Conservation (phyloP, 2,888 invertebrate species). For the Nomada hirtipes region DNA sequence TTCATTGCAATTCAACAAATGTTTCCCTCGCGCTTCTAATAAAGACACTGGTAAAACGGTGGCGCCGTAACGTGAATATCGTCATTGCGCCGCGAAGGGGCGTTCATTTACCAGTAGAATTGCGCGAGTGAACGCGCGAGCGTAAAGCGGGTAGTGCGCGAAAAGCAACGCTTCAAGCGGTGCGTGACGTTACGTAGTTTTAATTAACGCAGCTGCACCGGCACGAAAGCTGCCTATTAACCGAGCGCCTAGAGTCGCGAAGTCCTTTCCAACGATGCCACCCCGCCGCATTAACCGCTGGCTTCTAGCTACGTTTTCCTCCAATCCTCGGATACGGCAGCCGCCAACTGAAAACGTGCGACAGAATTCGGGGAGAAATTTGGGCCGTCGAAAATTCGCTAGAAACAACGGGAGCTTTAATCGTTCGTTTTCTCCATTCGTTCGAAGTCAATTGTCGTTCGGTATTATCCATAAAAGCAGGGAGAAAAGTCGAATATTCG, state of each 20-base stretch:
- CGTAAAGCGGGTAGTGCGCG: slow-evolving; percentile 38
- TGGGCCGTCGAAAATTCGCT: slow-evolving; percentile 7
- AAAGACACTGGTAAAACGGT: slow-evolving; percentile 29
- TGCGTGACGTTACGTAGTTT: slow-evolving; percentile 75
- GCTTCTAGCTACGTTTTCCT: slow-evolving; percentile 27
- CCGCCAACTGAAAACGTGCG: neutral
- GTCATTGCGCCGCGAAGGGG: slow-evolving; percentile 21
- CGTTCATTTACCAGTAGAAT: slow-evolving; percentile 29
- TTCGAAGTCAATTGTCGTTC: slow-evolving; percentile 27
- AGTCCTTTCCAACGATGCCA: slow-evolving; percentile 38
- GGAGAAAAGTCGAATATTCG: no score
- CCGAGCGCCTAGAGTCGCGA: slow-evolving; percentile 54
- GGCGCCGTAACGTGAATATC: slow-evolving; percentile 23
- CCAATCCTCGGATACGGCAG: neutral
- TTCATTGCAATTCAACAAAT: no score
- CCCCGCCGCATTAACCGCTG: slow-evolving; percentile 35
- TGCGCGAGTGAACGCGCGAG: slow-evolving; percentile 14
- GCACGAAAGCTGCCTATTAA: slow-evolving; percentile 68
- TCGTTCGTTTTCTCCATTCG: slow-evolving; percentile 42
- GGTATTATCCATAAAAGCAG: no score
- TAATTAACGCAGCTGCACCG: slow-evolving; percentile 71
- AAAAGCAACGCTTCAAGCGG: slow-evolving; percentile 44
- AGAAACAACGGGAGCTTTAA: neutral
- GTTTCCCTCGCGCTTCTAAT: neutral
- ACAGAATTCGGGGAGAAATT: neutral